Evolutionary conservation across 2,888 invertebrate genomes (phyloP), one percentile per base, ranked within the genome.

Genomic region (Ophion obscuratus): DNA sequence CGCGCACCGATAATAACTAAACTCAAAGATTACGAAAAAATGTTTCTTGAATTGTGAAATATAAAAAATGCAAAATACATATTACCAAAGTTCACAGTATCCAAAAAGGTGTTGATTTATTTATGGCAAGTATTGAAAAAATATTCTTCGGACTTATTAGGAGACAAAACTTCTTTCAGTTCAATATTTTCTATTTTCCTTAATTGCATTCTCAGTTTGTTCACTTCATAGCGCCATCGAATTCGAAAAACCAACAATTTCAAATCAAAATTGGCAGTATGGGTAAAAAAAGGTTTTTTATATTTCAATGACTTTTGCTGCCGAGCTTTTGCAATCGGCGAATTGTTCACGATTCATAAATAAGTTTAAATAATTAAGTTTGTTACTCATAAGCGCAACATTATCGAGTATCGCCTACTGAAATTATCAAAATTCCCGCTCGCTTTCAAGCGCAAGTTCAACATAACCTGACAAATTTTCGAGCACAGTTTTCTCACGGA

Each of bases 391-490:
- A 61, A 61, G 10, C 7, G 14, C 20, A 61, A 61, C 61, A 20
- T 61, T 61, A 6, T 61, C 61, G 47, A 68, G 20, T 20, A 24
- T 44, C 24, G 5, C 61, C 2, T 1, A 10, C 57, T 57, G n/a
- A 61, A 61, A 68, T 47, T 14, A 20, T 68, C 24, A 47, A 68
- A 68, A 68, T 68, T 68, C 6, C 24, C 44, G 47, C 68, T 68
- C 68, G 20, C 68, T 1, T 20, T 68, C 24, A 5, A 2, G 3
- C 53, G 53, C 53, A 53, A 53, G 17, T 5, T 53, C 14, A 5
- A 14, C 53, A 17, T 53, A 53, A 53, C 53, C 53, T 53, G 17
- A 53, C 14, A 53, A 53, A 53, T 53, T 53, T 17, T 17, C 53
- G 53, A 14, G 17, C 53, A 47, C 11, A 14, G 17, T 14, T 53